Evolutionary conservation across 2,888 invertebrate genomes (phyloP).

Genomic region (Lasioglossum morio): DNA sequence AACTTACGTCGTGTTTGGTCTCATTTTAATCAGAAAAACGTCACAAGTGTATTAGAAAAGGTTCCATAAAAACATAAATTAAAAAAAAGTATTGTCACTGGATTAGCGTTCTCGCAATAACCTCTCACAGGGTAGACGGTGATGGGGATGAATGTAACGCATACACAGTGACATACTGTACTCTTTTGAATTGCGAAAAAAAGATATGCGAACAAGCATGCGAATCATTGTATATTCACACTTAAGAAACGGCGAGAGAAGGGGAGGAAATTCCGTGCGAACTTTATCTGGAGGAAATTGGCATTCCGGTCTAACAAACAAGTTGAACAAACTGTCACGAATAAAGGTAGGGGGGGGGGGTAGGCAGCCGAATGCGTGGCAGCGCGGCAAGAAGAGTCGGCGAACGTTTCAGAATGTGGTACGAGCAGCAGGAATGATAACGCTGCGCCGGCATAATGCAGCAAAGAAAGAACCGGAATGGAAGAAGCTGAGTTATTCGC

Average conservation of each 20-base stretch:
- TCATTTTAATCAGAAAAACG: background rate
- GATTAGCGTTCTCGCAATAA: background rate
- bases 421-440: constrained; percentile 19
- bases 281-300: background rate
- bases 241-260: background rate
- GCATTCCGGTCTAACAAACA: constrained; percentile 7
- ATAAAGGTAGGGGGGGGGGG: background rate
- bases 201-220: background rate
- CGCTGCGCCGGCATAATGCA: constrained; percentile 15
- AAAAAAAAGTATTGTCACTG: background rate
- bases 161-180: background rate
- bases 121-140: background rate
- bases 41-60: background rate
- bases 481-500: constrained; percentile 27
- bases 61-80: background rate
- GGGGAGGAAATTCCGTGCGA: background rate
- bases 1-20: background rate
- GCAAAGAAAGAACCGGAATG: background rate
- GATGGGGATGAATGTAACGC: background rate
- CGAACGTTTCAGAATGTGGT: background rate
- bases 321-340: constrained; percentile 6
- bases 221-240: background rate
- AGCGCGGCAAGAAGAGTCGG: constrained; percentile 6
- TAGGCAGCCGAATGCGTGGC: background rate
- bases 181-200: background rate